phyloP scores from a whole-genome alignment of 2,888 invertebrate species.

The Phalera bucephala region DNA sequence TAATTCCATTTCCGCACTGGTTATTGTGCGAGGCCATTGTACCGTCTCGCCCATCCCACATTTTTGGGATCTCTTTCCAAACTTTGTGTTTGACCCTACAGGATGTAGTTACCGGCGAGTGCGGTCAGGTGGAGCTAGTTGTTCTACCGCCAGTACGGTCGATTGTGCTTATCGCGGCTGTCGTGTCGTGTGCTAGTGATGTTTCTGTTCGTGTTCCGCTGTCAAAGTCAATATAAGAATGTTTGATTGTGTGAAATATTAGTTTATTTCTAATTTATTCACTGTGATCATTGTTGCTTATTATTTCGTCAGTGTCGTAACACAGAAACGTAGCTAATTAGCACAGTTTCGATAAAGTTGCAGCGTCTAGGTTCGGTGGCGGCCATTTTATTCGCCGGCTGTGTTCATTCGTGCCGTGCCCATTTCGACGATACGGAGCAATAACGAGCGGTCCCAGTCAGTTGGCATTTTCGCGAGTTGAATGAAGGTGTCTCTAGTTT shows the following conservation, averaged over 20 bases:
- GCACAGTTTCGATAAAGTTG: constrained; percentile 61
- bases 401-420: constrained; percentile 79
- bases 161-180: constrained; percentile 44
- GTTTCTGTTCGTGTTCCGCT: constrained; percentile 62
- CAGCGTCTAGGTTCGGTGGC: constrained; percentile 66
- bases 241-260: constrained; percentile 53
- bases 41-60: constrained; percentile 68
- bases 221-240: constrained; percentile 64
- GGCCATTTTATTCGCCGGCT: constrained; percentile 82
- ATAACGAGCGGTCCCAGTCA: constrained; percentile 72
- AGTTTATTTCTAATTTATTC: constrained; percentile 40
- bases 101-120: constrained; percentile 53
- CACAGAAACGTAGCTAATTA: constrained; percentile 43
- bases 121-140: constrained; percentile 74
- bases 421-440: constrained; percentile 76
- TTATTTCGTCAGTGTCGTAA: constrained; percentile 29
- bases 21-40: constrained; percentile 62
- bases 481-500: constrained; percentile 79
- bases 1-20: constrained; percentile 59
- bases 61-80: constrained; percentile 63
- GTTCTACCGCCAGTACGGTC: constrained; percentile 49
- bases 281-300: constrained; percentile 35
- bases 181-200: constrained; percentile 54
- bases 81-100: constrained; percentile 45
- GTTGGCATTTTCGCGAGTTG: constrained; percentile 82